Conservation (phyloP, 2,888 invertebrate genomes). For the Melipona beecheii region DNA sequence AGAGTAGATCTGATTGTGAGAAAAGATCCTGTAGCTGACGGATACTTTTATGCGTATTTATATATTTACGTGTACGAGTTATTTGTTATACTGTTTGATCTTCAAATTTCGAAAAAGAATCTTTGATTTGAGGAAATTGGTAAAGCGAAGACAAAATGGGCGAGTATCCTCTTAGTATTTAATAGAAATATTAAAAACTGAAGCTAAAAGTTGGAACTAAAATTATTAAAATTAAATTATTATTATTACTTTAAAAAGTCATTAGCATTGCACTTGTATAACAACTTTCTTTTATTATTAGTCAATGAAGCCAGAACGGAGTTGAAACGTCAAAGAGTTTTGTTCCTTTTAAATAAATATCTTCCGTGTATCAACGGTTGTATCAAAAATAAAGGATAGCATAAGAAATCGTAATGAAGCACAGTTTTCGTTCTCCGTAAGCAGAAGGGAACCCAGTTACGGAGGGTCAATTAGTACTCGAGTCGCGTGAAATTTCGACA, state of each 20-base stretch:
- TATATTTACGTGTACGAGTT: neutral
- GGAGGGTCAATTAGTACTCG: slow-evolving; percentile 5
- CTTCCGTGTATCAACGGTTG: neutral
- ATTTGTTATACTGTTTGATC: neutral
- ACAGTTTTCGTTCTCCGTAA: neutral
- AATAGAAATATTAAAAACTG: too few relatives aligned
- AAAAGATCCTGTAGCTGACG: neutral
- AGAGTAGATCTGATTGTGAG: neutral
- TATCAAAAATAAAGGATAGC: neutral
- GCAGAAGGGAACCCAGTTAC: neutral
- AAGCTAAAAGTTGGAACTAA: too few relatives aligned
- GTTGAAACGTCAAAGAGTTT: neutral
- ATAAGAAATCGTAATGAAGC: neutral
- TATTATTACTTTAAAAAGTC: too few relatives aligned
- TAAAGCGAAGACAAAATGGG: neutral
- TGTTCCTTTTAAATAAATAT: neutral
- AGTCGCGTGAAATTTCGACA: slow-evolving; percentile 9
- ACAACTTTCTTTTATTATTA: too few relatives aligned
- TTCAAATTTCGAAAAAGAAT: too few relatives aligned
- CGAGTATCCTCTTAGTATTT: too few relatives aligned
- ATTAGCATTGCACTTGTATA: neutral
- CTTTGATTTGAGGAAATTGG: neutral
- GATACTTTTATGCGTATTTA: neutral
- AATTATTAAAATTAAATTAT: neutral
- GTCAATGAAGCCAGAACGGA: too few relatives aligned